Percentiles rank a stretch among this genome's conserved stretches.
Evolutionary conservation across 2,888 invertebrate genomes (phyloP).

Genomic region (Tenthredo scrophulariae): DNA sequence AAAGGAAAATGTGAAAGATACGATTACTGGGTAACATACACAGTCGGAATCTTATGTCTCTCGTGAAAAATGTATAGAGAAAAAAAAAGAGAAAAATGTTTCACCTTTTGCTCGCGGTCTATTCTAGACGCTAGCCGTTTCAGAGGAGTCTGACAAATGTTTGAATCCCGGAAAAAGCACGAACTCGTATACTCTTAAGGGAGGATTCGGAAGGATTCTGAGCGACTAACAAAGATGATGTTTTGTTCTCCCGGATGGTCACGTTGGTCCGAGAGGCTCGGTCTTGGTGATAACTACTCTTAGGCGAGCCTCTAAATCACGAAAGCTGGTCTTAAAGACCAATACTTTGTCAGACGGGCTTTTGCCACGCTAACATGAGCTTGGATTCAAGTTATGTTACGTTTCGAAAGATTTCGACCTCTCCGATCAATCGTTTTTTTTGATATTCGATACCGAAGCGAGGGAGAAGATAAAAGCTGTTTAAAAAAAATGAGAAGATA

Average conservation of each 20-base stretch:
- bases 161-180: constrained; percentile 39
- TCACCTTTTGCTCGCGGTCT: constrained; percentile 26
- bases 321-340: not conserved
- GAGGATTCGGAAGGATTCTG: constrained; percentile 31
- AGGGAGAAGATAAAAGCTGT: not conserved
- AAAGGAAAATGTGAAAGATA: not conserved
- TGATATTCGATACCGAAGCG: not conserved
- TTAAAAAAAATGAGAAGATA: not conserved
- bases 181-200: constrained; percentile 16
- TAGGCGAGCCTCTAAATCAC: constrained; percentile 6
- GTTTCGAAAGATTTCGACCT: not conserved
- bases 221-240: constrained; percentile 28
- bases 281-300: constrained; percentile 32
- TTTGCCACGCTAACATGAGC: constrained; percentile 7
- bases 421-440: constrained; percentile 4
- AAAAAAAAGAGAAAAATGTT: not conserved
- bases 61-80: not conserved
- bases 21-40: not conserved
- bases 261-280: not conserved
- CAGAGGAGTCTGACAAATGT: constrained; percentile 40
- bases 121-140: constrained; percentile 18
- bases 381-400: constrained; percentile 16
- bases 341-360: constrained; percentile 22
- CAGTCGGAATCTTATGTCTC: not conserved
- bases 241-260: constrained; percentile 39